A percentile compares a stretch with the other conserved stretches of the same genome.
Conservation (phyloP, 2,888 invertebrate genomes). For the Patella ulyssiponensis region DNA sequence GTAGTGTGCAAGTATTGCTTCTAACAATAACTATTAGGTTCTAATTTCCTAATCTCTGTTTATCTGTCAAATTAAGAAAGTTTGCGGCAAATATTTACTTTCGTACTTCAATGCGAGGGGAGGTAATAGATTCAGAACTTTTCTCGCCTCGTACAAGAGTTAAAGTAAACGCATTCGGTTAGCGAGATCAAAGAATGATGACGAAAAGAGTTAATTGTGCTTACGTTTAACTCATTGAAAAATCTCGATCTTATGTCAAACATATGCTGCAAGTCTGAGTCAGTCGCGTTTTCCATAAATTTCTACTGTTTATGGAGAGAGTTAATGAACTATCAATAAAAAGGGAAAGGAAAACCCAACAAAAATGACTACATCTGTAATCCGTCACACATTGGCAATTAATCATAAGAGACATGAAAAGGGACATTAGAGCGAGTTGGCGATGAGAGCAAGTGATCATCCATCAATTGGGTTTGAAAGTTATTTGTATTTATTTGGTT, state of each 20-base stretch:
- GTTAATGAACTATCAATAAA: neutral
- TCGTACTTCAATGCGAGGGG: constrained; percentile 22
- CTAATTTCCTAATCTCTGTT: constrained; percentile 11
- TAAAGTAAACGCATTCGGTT: neutral
- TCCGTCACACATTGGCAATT: neutral
- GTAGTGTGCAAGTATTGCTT: constrained; percentile 8
- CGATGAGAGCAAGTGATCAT: neutral
- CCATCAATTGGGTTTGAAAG: neutral
- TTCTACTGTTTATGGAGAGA: neutral
- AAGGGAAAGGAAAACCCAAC: neutral
- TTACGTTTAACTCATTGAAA: constrained; percentile 9
- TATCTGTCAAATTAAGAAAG: constrained; percentile 25
- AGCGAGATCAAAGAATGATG: neutral
- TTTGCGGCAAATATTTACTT: constrained; percentile 29
- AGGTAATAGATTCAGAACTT: neutral
- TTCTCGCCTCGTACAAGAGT: neutral
- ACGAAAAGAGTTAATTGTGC: constrained; percentile 16
- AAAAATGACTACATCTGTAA: neutral
- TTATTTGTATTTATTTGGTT: constrained; percentile 1
- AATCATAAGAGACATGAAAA: constrained; percentile 11
- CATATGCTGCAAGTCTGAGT: neutral
- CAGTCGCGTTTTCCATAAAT: neutral
- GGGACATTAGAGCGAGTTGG: constrained; percentile 9
- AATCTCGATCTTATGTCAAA: neutral
- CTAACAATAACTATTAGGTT: constrained; percentile 20